Base-by-base conservation (phyloP, 2,888 invertebrate genomes). In the Temnothorax rugatulus region DNA sequence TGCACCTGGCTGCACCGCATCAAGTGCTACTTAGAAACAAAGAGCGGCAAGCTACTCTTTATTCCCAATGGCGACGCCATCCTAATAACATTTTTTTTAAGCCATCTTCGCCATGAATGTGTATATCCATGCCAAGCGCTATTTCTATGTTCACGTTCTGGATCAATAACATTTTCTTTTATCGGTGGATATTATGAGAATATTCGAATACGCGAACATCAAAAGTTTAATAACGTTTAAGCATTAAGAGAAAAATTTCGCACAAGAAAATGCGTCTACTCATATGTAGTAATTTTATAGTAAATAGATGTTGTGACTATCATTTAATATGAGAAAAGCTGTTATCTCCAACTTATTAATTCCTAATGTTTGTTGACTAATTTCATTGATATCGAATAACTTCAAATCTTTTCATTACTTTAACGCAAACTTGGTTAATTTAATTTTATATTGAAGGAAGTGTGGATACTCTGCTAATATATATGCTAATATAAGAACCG, bases 11-110 rank as follows among this genome's bases (percentile, higher is more conserved):
- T 47, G 59, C 52, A n/a, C 57, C 13, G 52, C n/a, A 61, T 66
- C n/a, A 82, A 73, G 38, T 74, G 82, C 52, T 75, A 66, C 69
- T 69, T 64, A 25, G 44, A 73, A 86, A 68, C 66, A 77, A 74
- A 84, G 18, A 84, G 18, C 13, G 15, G 9, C 21, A 52, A 76
- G 9, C 61, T 74, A 44, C 15, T 68, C 34, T 52, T n/a, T 54
- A n/a, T n/a, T 77, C 13, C 13, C 52, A 18, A 47, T 75, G 13
- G 69, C n/a, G 15, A 77, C n/a, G 21, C 29, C 8, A 29, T 76
- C 8, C 50, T 61, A 5, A 57, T 34, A 38, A 74, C 57, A 34
- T 47, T 63, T 52, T 66, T 74, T 77, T 77, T 4, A 54, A 59
- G 34, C 47, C 11, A 61, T 29, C 47, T 47, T n/a, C 13, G 71